phyloP scores from a whole-genome alignment of 1,140 invertebrate species.

The Trichonephila clavata region DNA sequence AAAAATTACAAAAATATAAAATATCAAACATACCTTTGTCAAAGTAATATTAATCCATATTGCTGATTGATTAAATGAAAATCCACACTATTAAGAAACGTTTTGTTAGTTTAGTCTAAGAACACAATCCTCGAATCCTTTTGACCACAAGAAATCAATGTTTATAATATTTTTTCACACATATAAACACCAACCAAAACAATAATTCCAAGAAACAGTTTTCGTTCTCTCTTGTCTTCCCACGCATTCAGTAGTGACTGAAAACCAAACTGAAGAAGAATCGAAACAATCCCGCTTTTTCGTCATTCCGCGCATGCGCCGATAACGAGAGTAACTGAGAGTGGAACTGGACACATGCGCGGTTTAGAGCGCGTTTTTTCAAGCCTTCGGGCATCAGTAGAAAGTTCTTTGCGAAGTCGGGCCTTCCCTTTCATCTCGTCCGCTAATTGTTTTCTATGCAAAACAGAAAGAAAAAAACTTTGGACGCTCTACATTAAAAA shows the following conservation, averaged over 20 bases:
- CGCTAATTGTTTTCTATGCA: slow-evolving; percentile 35
- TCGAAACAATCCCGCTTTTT: slow-evolving; percentile 36
- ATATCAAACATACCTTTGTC: neutral
- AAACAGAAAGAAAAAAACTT: neutral
- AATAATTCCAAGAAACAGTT: neutral
- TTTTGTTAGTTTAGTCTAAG: too few relatives aligned
- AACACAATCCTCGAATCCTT: neutral
- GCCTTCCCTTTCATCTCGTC: neutral
- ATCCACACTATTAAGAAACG: too few relatives aligned
- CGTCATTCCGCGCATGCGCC: slow-evolving; percentile 18
- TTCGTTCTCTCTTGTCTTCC: neutral
- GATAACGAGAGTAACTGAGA: neutral
- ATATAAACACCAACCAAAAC: neutral
- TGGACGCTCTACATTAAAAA: neutral
- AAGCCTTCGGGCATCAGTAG: slow-evolving; percentile 4
- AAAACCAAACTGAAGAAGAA: neutral
- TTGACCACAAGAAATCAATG: neutral
- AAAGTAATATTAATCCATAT: neutral
- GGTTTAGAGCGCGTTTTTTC: slow-evolving; percentile 29
- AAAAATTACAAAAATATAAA: too few relatives aligned
- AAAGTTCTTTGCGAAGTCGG: too few relatives aligned
- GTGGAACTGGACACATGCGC: slow-evolving; percentile 5
- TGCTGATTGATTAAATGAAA: neutral
- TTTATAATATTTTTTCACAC: neutral
- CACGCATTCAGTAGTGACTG: slow-evolving; percentile 44